Base-by-base conservation (phyloP, 2,888 invertebrate genomes). In the Dynastes grantii region DNA sequence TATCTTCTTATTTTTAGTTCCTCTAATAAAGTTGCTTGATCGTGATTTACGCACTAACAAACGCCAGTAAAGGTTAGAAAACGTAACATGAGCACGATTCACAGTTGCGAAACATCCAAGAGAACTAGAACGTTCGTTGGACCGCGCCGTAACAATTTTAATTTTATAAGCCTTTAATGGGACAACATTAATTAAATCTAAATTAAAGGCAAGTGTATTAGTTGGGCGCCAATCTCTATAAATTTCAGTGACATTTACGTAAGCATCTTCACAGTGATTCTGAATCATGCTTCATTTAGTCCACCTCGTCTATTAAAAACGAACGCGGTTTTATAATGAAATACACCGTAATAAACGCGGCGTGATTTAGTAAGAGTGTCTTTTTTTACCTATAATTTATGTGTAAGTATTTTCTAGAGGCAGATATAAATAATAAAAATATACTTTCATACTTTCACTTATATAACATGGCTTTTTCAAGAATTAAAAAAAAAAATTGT, bases 101-200 rank as follows among this genome's bases (percentile, higher is more conserved):
- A 58, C 55, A 9, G 11, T 75, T 75, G 73, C 73, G 61, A 61
- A 61, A 75, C 13, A 22, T 2, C 4, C 40, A 61, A 58, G 37
- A 61, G 55, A 75, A 75, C 40, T 61, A 29, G 63, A 75, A 61
- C 73, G 32, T 63, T 49, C 49, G 37, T 45, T 73, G 13, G 61
- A 22, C 27, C 49, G 45, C 22, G 73, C 61, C 27, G 61, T 27
- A 75, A 61, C 32, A 61, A 61, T 75, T 61, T 45, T 63, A 61
- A 61, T 75, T 75, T 75, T 75, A 75, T 61, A 75, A 75, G 61
- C 73, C 55, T 61, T 75, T 75, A 75, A 75, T 75, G 49, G 73
- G 73, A 75, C 73, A 75, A 75, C 73, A 75, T 75, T 75, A 75
- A 75, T 75, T 75, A 75, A 75, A 61, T 75, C 49, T 75, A 75